Evolutionary conservation across 2,888 invertebrate species (phyloP).

Genomic region (Polymixis flavicincta): DNA sequence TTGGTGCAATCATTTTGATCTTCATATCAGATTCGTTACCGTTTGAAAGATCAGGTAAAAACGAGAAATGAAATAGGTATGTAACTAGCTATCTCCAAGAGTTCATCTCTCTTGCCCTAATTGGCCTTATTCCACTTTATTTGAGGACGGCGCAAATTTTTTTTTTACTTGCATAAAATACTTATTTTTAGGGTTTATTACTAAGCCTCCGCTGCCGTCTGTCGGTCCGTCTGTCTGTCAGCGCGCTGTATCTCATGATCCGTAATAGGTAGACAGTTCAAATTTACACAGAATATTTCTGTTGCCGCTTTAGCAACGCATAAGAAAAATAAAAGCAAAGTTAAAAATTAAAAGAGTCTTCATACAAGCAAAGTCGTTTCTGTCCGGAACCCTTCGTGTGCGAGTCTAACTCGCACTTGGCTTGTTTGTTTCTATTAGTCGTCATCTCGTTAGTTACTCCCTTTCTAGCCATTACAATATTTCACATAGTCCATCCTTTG

Average conservation of each 20-base stretch:
- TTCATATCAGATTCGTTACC: background rate
- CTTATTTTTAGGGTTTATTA: background rate
- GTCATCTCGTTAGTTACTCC: background rate
- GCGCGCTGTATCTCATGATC: no score
- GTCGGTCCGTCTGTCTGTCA: no score
- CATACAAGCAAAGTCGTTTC: no score
- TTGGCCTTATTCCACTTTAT: background rate
- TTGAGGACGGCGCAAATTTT: background rate
- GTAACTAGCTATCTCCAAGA: background rate
- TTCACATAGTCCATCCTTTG: background rate
- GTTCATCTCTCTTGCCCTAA: background rate
- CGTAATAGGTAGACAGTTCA: no score
- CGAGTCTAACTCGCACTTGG: no score
- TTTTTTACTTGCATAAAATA: background rate
- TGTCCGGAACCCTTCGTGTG: no score
- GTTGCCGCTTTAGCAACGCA: no score
- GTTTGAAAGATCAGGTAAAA: background rate
- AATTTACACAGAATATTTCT: no score
- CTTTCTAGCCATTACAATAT: background rate
- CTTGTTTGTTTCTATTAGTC: no score
- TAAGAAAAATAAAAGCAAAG: no score
- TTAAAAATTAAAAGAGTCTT: no score
- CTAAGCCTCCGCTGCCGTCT: no score
- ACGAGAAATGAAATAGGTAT: background rate
- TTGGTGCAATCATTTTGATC: constrained; percentile 19